These are phyloP conservation scores for Bradypodion pumilum DNA, from an alignment of 2,797 vertebrate species.

Conservation along the genomic window DNA sequence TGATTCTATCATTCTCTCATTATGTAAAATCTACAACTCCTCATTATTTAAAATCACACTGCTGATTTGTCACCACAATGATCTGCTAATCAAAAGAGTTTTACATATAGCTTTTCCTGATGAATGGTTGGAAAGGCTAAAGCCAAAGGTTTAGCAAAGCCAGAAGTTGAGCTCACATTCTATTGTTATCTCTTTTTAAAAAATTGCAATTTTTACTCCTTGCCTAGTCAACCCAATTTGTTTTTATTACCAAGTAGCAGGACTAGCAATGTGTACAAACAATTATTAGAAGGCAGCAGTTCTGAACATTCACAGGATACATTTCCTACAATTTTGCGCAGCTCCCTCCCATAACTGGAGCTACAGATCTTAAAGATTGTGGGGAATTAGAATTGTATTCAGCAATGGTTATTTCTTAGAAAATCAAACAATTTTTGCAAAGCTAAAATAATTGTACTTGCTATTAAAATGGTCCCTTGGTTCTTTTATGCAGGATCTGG, in stretches of 20 bases:
- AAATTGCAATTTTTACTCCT: not conserved
- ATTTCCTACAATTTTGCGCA: not conserved
- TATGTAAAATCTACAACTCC: not conserved
- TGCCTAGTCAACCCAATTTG: not conserved
- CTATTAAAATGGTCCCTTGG: not conserved
- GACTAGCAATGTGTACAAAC: not conserved
- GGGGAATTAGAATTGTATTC: not conserved
- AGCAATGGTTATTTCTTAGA: not conserved
- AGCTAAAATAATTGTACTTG: not conserved
- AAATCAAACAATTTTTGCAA: not conserved
- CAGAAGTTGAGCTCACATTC: not conserved
- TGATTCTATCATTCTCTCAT: constrained; percentile 10
- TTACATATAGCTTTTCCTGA: constrained; percentile 1
- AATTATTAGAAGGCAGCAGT: not conserved
- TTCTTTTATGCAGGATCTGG: not conserved
- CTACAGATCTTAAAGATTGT: not conserved
- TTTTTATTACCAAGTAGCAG: not conserved
- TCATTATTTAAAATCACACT: not conserved
- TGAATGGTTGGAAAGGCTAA: not conserved
- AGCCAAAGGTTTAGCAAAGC: not conserved
- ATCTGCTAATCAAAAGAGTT: not conserved
- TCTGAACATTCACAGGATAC: too few species aligned
- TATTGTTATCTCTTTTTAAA: not conserved
- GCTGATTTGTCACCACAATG: constrained; percentile 16
- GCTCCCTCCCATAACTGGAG: not conserved